Evolutionary conservation across 1,140 invertebrate genomes (phyloP), one percentile per base, ranked within the genome.

Genomic region (Chionoecetes opilio): DNA sequence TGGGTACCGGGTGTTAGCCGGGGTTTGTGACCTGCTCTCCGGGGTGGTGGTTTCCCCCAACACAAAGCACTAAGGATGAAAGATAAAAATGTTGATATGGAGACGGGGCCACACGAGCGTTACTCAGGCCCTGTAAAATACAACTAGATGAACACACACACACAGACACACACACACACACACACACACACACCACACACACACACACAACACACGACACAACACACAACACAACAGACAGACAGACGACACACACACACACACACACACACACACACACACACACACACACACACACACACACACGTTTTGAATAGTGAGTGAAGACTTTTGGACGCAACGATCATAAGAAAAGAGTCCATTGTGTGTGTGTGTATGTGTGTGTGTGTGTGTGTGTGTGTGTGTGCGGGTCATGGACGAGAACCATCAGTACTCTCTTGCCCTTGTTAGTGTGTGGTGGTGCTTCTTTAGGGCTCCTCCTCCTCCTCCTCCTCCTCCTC

Each of bases 161-260:
- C 35, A 32, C 17, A 14, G 21, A 14, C 84, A 17, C 84, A 32
- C 17, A 32, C 84, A 86, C 84, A 26, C 84, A 26, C 84, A 86
- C 84, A n/a, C n/a, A n/a, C n/a, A n/a, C 6, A 1, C 14, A n/a
- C 84, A 35, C 84, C 31, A 86, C 35, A 86, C 31, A 31, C 31
- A 17, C 35, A 21, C n/a, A 34, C 17, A n/a, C 35, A 32, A n/a
- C 17, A 14, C 84, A 14, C 84, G n/a, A 17, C 84, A 32, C 17
- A 32, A n/a, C n/a, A n/a, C n/a, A n/a, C n/a, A n/a, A n/a, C n/a
- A n/a, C n/a, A n/a, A n/a, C n/a, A n/a, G n/a, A n/a, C n/a, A n/a
- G n/a, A n/a, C n/a, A n/a, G n/a, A n/a, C n/a, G n/a, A n/a, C 84
- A 86, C 84, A 26, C 84, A 26, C 84, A 86, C 84, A 86, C 46